Evolutionary conservation across 2,797 vertebrate genomes (phyloP).

Genomic region (Anguilla marmorata): DNA sequence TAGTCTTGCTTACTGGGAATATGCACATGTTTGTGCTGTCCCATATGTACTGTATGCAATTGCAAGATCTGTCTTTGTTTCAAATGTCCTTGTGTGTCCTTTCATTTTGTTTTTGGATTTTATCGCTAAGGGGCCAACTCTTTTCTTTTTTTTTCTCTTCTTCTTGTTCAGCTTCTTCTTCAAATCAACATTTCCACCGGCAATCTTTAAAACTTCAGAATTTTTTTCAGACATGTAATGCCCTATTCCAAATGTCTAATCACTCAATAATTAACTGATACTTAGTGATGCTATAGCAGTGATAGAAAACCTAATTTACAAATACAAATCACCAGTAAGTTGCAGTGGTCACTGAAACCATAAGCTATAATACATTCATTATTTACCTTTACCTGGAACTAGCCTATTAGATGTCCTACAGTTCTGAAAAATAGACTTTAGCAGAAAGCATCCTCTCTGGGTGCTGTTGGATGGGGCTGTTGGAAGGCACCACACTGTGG

Average conservation of each 20-base stretch:
- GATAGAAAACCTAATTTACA: background rate
- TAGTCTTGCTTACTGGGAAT: background rate
- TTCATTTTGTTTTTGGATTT: background rate
- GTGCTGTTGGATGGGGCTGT: too few relatives aligned
- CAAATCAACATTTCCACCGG: background rate
- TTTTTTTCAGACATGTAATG: background rate
- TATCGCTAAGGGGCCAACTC: background rate
- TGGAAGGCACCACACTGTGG: too few relatives aligned
- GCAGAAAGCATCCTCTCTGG: background rate
- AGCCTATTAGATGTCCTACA: background rate
- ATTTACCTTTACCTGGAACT: background rate
- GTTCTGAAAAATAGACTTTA: background rate
- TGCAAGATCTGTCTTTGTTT: background rate
- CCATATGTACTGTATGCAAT: background rate
- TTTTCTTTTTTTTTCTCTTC: background rate
- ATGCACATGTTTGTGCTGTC: background rate
- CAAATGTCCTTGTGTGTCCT: conserved; percentile 8
- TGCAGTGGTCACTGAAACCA: too few relatives aligned
- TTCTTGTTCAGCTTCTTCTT: background rate
- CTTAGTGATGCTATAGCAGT: background rate
- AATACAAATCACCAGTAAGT: too few relatives aligned
- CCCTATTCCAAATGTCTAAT: background rate
- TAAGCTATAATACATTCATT: background rate
- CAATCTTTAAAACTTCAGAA: background rate
- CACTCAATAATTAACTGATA: background rate